Evolutionary conservation across 2,113 vertebrate species (phyloP), one percentile per base, ranked within the genome.

Genomic region (Saccopteryx bilineata): DNA sequence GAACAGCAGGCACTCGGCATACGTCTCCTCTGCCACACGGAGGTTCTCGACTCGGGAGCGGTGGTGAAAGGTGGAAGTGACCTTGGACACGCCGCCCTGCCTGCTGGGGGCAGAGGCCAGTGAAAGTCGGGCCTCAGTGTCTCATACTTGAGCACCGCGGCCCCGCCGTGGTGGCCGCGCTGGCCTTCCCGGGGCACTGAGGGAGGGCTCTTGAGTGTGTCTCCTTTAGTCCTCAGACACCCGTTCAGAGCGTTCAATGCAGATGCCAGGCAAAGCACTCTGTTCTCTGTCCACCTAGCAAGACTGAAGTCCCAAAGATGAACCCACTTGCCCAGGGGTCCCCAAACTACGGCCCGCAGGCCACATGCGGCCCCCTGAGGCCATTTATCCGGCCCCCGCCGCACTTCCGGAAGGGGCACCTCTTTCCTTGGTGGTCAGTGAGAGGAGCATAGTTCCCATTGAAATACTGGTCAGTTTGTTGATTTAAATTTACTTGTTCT

Each of bases 201-300:
- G 3, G 15, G 31, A 74, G n/a, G 6, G 39, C 69, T 23, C 24
- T 7, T 39, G 39, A 1, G 23, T 6, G 14, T 0, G 2, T 10
- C 18, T 24, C 60, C 48, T 33, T 33, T 52, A 19, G 9, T 56
- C 54, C 72, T 50, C 1, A 14, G 19, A 68, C 7, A 24, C 61
- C 11, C 72, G 39, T 39, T 39, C 39, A 39, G 39, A 39, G 39
- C 39, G 39, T 61, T 63, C 18, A 6, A 9, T 3, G 48, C 1
- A 46, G 23, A 56, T 5, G 48, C 3, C 5, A 11, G 24, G 26
- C 7, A 26, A 39, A 28, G 56, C 19, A 39, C 74, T 58, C 9
- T 15, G 61, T 11, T 12, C 18, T 66, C 52, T 5, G 10, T 17
- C 17, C 10, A 5, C 10, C 4, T 0, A 2, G 17, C 31, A 72